Evolutionary conservation across 1,140 invertebrate genomes (phyloP).

Genomic region (Xylocopa sonorina): DNA sequence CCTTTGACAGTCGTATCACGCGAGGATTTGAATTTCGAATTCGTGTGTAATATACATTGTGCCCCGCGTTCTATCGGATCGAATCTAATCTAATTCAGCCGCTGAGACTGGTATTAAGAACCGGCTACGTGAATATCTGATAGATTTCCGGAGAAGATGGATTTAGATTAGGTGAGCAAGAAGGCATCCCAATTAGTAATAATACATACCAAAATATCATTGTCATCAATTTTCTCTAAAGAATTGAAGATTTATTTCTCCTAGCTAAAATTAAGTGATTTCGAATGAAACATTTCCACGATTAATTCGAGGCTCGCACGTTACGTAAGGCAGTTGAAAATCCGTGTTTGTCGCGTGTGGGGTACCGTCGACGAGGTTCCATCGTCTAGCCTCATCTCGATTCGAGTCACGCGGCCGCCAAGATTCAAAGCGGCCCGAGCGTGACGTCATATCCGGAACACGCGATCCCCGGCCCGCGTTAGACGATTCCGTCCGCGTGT

Average conservation of each 20-base stretch:
- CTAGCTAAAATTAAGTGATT: no score
- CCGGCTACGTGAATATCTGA: slow-evolving; percentile 2
- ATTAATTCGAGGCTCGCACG: background rate
- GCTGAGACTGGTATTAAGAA: slow-evolving; percentile 1
- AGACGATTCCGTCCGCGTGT: slow-evolving; percentile 49
- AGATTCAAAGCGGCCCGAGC: slow-evolving; percentile 50
- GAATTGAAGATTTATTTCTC: no score
- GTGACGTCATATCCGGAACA: slow-evolving; percentile 66
- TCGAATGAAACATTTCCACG: background rate
- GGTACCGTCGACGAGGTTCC: slow-evolving; percentile 12
- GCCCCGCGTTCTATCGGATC: background rate
- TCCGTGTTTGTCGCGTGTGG: slow-evolving; percentile 13
- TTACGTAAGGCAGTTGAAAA: slow-evolving; percentile 17
- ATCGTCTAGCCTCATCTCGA: slow-evolving; percentile 55
- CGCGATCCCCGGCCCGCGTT: slow-evolving; percentile 3
- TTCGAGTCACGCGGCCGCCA: slow-evolving; percentile 66
- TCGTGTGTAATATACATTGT: background rate
- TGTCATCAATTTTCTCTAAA: background rate
- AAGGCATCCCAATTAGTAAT: no score
- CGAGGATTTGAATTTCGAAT: slow-evolving; percentile 18
- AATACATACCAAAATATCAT: background rate
- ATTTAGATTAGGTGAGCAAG: background rate
- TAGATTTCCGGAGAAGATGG: background rate
- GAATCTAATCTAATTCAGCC: slow-evolving; percentile 5
- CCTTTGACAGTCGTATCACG: slow-evolving; percentile 29